Percentiles rank a stretch among this genome's conserved stretches.
phyloP scores from a whole-genome alignment of 2,797 vertebrate species.

The Oceanodroma leucorhoa region DNA sequence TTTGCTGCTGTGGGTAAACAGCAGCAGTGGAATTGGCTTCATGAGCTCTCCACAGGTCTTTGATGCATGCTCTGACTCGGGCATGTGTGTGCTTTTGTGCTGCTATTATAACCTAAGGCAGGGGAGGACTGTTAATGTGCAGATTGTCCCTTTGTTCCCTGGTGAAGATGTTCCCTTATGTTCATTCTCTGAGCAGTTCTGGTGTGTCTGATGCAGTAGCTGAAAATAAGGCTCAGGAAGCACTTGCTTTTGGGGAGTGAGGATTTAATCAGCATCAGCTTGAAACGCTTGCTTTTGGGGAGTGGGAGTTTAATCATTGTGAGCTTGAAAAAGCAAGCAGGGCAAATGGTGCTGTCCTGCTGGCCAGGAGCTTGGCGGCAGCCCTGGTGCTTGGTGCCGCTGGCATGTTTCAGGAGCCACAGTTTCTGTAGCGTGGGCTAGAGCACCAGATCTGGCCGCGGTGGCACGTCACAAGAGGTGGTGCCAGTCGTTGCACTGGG shows the following conservation, averaged over 20 bases:
- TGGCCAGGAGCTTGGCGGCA: background rate
- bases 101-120: background rate
- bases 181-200: background rate
- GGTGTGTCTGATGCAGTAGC: background rate
- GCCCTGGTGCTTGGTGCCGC: background rate
- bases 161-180: background rate
- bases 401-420: background rate
- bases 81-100: background rate
- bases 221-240: background rate
- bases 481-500: background rate
- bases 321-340: background rate
- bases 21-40: background rate
- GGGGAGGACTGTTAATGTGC: background rate
- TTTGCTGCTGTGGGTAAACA: background rate
- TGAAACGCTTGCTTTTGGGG: background rate
- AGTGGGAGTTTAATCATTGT: background rate
- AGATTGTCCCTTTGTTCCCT: background rate
- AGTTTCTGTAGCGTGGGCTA: background rate
- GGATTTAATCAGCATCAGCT: background rate
- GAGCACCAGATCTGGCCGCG: accelerated
- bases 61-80: background rate
- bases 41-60: background rate
- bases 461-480: accelerated
- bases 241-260: background rate
- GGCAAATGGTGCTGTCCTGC: background rate